Conservation (phyloP, 2,113 vertebrate genomes). For the Myotis yumanensis region DNA sequence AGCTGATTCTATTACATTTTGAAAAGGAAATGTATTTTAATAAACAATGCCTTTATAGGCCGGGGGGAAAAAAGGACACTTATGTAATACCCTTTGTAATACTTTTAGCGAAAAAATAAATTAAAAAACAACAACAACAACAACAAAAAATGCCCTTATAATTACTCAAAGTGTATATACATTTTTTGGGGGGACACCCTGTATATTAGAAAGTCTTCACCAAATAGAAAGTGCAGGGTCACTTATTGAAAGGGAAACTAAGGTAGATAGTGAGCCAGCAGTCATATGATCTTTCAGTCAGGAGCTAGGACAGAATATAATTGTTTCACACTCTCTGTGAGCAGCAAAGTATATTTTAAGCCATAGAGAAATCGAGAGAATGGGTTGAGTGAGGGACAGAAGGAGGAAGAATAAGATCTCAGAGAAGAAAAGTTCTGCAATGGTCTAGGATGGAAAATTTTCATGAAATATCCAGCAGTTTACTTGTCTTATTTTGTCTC, state of each 20-base stretch:
- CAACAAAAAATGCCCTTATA: too few relatives aligned
- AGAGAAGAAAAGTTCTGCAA: neutral
- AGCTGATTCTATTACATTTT: too few relatives aligned
- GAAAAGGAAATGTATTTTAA: too few relatives aligned
- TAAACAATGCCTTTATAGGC: too few relatives aligned
- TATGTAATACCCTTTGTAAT: too few relatives aligned
- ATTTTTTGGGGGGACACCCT: too few relatives aligned
- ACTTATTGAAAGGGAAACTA: neutral
- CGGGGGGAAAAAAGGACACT: too few relatives aligned
- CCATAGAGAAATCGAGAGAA: neutral
- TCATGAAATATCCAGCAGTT: neutral
- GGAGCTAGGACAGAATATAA: neutral
- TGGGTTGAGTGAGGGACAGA: neutral
- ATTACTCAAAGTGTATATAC: too few relatives aligned
- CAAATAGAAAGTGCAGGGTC: neutral
- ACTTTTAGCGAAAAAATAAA: too few relatives aligned
- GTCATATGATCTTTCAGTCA: too few relatives aligned
- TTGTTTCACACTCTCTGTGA: neutral
- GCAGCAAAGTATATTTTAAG: neutral
- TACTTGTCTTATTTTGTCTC: neutral
- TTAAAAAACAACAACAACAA: too few relatives aligned
- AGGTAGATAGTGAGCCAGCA: neutral
- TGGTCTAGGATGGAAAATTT: neutral
- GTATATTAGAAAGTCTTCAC: neutral
- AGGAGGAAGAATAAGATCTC: neutral